Evolutionary conservation across 2,888 invertebrate species (phyloP).

Genomic region (Tinea pellionella): DNA sequence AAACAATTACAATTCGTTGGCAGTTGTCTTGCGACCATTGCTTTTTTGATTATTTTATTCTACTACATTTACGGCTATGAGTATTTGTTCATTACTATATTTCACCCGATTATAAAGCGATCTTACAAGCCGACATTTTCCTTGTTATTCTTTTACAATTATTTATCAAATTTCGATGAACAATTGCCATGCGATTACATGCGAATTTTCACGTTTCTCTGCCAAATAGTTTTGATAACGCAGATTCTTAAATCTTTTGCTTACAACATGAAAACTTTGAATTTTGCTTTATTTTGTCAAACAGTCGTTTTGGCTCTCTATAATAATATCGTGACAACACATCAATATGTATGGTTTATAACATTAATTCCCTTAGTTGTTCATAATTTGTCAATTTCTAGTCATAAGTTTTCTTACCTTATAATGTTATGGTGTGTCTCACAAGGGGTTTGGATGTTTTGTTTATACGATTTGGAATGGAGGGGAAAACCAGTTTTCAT

Average conservation of each 20-base stretch:
- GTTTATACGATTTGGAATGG: conserved; percentile 94
- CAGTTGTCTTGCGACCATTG: conserved; percentile 72
- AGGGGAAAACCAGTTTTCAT: conserved; percentile 84
- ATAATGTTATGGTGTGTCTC: conserved; percentile 69
- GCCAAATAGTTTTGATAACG: background rate
- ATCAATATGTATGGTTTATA: conserved; percentile 97
- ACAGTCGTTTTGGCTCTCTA: conserved; percentile 91
- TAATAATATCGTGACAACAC: conserved; percentile 97
- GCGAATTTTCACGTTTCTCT: background rate
- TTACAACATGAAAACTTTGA: conserved; percentile 73
- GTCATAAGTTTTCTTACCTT: background rate
- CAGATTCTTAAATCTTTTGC: conserved; percentile 53
- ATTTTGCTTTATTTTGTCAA: conserved; percentile 84
- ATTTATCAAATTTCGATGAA: conserved; percentile 72
- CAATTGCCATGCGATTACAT: conserved; percentile 54
- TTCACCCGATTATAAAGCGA: conserved; percentile 89
- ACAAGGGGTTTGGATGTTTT: conserved; percentile 88
- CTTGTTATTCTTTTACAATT: conserved; percentile 91
- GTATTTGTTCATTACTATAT: conserved; percentile 90
- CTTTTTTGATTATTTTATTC: conserved; percentile 70
- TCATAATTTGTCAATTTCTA: conserved; percentile 65
- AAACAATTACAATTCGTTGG: conserved; percentile 73
- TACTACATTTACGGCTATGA: conserved; percentile 85
- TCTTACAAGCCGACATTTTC: conserved; percentile 98
- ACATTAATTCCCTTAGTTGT: conserved; percentile 86